Evolutionary conservation across 2,113 vertebrate genomes (phyloP).

Genomic region (Choloepus hoffmanni): DNA sequence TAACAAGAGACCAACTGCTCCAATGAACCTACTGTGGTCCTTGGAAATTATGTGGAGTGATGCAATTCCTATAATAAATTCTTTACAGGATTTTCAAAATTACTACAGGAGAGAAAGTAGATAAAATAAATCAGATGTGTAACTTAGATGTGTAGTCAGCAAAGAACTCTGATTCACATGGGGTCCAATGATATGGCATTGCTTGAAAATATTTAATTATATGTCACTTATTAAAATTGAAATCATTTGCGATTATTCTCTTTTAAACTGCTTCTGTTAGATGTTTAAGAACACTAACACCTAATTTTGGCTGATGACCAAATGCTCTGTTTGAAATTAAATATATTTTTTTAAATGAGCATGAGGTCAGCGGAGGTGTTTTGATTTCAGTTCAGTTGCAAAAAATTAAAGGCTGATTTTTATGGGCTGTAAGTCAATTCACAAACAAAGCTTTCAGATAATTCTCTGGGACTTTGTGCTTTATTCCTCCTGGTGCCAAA

Average conservation of each 20-base stretch:
- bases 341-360: conserved; percentile 57
- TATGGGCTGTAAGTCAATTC: not conserved
- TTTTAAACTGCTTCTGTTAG: conserved; percentile 61
- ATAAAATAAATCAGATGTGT: conserved; percentile 33
- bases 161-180: conserved; percentile 25
- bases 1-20: conserved; percentile 51
- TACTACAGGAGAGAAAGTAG: conserved; percentile 35
- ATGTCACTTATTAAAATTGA: conserved; percentile 32
- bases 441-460: not conserved
- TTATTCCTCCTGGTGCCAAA: not conserved
- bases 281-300: conserved; percentile 57
- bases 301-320: conserved; percentile 58
- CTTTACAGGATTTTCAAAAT: conserved; percentile 52
- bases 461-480: not conserved
- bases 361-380: conserved; percentile 58
- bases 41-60: conserved; percentile 66
- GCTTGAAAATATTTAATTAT: conserved; percentile 50
- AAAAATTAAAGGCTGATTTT: conserved; percentile 18
- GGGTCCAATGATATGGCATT: not conserved
- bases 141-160: conserved; percentile 45
- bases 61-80: conserved; percentile 51
- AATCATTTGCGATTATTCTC: conserved; percentile 62
- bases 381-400: conserved; percentile 55
- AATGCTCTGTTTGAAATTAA: conserved; percentile 58
- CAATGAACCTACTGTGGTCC: not conserved